phyloP scores from a whole-genome alignment of 2,797 vertebrate species.

The Malurus splendens region DNA sequence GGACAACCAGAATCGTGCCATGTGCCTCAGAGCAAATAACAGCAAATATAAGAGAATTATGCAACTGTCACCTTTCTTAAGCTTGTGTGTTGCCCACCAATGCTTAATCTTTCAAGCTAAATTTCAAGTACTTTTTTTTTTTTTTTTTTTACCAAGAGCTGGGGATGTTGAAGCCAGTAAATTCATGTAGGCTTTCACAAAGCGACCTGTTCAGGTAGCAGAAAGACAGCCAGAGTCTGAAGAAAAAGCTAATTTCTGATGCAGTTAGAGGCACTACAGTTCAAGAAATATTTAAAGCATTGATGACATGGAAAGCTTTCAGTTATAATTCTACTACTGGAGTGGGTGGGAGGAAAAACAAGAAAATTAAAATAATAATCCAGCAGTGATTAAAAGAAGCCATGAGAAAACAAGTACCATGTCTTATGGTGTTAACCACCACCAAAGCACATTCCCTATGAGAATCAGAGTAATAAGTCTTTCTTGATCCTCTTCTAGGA shows the following conservation, averaged over 20 bases:
- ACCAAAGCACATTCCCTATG: neutral
- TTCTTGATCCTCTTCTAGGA: neutral
- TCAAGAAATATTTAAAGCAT: neutral
- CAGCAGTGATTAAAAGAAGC: neutral
- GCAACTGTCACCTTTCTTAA: neutral
- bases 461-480: neutral
- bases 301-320: neutral
- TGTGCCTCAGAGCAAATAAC: neutral
- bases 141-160: neutral
- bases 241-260: neutral
- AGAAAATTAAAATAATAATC: neutral
- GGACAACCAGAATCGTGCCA: neutral
- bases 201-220: neutral
- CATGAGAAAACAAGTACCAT: neutral
- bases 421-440: neutral
- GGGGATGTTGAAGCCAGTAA: neutral
- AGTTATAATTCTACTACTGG: neutral
- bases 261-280: neutral
- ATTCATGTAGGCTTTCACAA: neutral
- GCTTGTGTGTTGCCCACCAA: rapidly evolving
- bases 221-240: neutral
- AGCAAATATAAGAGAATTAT: neutral
- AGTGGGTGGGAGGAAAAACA: neutral
- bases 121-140: neutral
- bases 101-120: neutral